Conservation (phyloP, 1,140 invertebrate species). For the Ericerus pela region DNA sequence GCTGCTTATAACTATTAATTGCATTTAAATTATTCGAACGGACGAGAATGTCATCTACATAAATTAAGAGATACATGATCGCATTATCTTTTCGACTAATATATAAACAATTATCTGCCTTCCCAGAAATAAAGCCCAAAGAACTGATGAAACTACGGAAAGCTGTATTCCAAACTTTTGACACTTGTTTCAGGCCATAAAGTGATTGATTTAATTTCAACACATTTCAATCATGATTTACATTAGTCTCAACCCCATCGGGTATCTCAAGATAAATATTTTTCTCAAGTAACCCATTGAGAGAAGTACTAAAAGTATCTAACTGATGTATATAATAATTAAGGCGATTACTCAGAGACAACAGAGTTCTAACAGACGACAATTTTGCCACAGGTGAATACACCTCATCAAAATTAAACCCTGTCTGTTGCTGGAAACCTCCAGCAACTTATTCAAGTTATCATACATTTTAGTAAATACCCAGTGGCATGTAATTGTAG, state of each 20-base stretch:
- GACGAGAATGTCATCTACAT: conserved; percentile 8
- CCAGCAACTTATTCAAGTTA: background rate
- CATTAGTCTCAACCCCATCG: background rate
- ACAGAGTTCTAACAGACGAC: no score
- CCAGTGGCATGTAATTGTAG: conserved; percentile 20
- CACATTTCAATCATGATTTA: conserved; percentile 9
- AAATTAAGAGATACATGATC: background rate
- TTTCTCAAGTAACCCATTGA: background rate
- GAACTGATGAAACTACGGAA: background rate
- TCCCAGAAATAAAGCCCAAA: background rate
- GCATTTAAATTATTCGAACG: background rate
- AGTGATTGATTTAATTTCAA: no score
- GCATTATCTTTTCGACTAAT: background rate
- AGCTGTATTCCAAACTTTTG: background rate
- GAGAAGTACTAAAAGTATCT: no score
- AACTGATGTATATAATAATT: no score
- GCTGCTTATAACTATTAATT: background rate
- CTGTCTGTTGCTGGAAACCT: conserved; percentile 19
- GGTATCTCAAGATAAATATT: background rate
- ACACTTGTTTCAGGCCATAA: background rate
- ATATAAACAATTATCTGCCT: conserved; percentile 7
- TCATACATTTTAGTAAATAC: conserved; percentile 18
- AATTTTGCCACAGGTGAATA: conserved; percentile 22
- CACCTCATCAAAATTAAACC: conserved; percentile 15
- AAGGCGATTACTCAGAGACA: no score